Percentiles rank a stretch among this genome's conserved stretches.
These are phyloP conservation scores for Protosalanx chinensis DNA, from an alignment of 2,797 vertebrate species.

Conservation along the genomic window DNA sequence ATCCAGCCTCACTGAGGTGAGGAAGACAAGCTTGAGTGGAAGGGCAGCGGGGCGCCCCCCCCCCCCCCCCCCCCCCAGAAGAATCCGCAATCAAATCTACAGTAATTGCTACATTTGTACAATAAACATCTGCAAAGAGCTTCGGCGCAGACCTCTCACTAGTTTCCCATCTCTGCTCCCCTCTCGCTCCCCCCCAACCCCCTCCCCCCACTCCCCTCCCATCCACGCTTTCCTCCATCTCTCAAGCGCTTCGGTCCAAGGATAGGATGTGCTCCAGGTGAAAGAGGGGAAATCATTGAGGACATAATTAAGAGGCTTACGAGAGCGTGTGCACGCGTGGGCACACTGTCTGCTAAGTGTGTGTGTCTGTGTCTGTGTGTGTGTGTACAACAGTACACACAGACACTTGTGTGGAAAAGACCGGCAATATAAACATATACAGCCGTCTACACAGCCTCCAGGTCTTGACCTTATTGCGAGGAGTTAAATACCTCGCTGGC, in stretches of 20 bases:
- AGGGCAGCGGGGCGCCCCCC: neutral
- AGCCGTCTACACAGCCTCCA: constrained; percentile 45
- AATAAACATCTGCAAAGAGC: constrained; percentile 46
- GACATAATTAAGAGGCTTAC: constrained; percentile 82
- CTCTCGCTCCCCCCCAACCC: neutral
- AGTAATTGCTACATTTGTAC: constrained; percentile 50
- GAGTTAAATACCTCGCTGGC: constrained; percentile 71
- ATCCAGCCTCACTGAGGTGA: constrained; percentile 8
- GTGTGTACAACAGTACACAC: constrained; percentile 26
- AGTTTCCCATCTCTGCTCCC: neutral
- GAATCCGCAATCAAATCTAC: constrained; percentile 55
- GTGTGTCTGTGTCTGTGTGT: constrained; percentile 6
- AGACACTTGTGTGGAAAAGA: constrained; percentile 44
- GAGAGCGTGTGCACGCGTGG: constrained; percentile 28
- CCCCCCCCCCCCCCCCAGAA: neutral
- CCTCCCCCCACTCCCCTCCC: constrained; percentile 32
- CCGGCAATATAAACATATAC: constrained; percentile 56
- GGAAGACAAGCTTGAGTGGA: constrained; percentile 15
- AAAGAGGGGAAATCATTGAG: constrained; percentile 74
- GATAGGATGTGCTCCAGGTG: constrained; percentile 71
- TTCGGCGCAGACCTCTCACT: constrained; percentile 12
- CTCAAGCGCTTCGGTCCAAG: constrained; percentile 63
- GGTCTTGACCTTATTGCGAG: constrained; percentile 72
- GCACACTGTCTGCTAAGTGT: neutral
- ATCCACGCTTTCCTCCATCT: constrained; percentile 27